Conservation (phyloP, 2,888 invertebrate species). For the Sesia apiformis region DNA sequence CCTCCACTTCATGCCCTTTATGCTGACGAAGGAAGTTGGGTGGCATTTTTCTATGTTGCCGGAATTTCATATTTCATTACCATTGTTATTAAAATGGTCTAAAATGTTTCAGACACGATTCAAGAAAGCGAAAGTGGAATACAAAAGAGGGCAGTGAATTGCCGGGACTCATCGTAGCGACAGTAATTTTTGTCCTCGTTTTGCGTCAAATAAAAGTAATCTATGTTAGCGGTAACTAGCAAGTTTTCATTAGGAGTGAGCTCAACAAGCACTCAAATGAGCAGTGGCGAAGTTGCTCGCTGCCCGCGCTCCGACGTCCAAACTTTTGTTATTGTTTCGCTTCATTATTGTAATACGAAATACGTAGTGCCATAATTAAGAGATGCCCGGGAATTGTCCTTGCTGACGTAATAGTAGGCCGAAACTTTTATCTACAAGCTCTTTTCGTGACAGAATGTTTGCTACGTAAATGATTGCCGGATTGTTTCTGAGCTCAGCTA, state of each 20-base stretch:
- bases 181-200: constrained; percentile 26
- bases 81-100: background rate
- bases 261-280: constrained; percentile 68
- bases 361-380: constrained; percentile 69
- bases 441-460: constrained; percentile 52
- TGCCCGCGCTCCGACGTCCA: constrained; percentile 50
- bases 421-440: constrained; percentile 55
- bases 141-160: background rate
- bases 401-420: constrained; percentile 55
- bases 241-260: constrained; percentile 64
- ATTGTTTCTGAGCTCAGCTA: constrained; percentile 40
- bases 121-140: constrained; percentile 1
- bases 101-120: background rate
- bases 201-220: constrained; percentile 49
- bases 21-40: too few relatives aligned
- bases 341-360: constrained; percentile 73
- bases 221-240: constrained; percentile 51
- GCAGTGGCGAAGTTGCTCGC: constrained; percentile 53
- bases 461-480: constrained; percentile 50
- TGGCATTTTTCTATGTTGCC: too few relatives aligned
- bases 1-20: constrained; percentile 36
- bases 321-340: constrained; percentile 72
- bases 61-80: background rate
- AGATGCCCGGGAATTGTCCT: constrained; percentile 60
- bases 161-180: background rate